These are phyloP conservation scores for Anneissia japonica DNA, from an alignment of 35 echinoderm and acorn worm species.

Conservation along the genomic window DNA sequence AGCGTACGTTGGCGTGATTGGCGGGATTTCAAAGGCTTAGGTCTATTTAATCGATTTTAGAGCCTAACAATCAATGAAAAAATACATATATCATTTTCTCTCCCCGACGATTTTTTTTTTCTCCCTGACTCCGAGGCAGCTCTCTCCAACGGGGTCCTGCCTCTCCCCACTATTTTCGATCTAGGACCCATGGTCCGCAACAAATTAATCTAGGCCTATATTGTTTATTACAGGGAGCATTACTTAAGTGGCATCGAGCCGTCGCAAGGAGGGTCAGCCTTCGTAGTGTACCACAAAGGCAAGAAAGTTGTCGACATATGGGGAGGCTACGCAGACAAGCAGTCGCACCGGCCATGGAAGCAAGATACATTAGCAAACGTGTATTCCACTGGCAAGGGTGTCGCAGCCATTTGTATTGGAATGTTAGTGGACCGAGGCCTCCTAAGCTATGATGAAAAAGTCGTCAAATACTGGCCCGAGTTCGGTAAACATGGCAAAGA, in stretches of 20 bases:
- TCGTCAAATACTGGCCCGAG: conserved; percentile 75
- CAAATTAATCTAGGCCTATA: not conserved
- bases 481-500: conserved; percentile 78
- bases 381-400: conserved; percentile 59
- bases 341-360: conserved; percentile 39
- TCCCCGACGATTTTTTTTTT: too few relatives aligned
- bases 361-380: conserved; percentile 56
- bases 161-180: too few relatives aligned
- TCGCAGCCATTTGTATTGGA: conserved; percentile 23
- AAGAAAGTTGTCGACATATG: conserved; percentile 71
- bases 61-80: too few relatives aligned
- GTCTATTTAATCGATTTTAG: too few relatives aligned
- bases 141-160: too few relatives aligned
- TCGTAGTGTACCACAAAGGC: conserved; percentile 62
- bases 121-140: too few relatives aligned
- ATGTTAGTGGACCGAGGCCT: conserved; percentile 33
- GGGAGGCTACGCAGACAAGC: conserved; percentile 66
- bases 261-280: conserved; percentile 51
- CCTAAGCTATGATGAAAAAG: conserved; percentile 20
- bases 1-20: too few relatives aligned
- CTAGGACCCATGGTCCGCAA: too few relatives aligned
- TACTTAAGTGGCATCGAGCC: conserved; percentile 48
- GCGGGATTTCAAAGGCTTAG: too few relatives aligned
- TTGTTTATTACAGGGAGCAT: conserved; percentile 43
- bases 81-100: too few relatives aligned